Evolutionary conservation across 2,113 vertebrate species (phyloP), one percentile per base, ranked within the genome.

Genomic region (Stigmatopora argus): DNA sequence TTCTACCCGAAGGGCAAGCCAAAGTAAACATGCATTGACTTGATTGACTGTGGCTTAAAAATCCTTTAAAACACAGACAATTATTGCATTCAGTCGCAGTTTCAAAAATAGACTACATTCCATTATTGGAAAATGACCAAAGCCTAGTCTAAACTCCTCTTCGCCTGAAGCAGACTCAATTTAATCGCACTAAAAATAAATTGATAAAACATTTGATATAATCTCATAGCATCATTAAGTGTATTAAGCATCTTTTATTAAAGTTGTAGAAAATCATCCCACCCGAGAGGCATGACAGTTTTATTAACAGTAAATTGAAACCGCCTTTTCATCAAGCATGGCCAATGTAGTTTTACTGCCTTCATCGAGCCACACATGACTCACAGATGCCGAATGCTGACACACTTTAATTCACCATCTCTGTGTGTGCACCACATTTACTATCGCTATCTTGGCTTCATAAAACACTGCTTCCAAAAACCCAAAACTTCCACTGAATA

Each of bases 21-120:
- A 75, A 77, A 65, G 72, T 67, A 80, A 67, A 70, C 47, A 31
- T 75, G 1, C 9, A 69, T 66, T 65, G 26, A 31, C 26, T 79
- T 64, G 64, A 53, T 34, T 67, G 49, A 78, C 52, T 66, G 62
- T 69, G 74, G 59, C 64, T 70, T 49, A 41, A 68, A 74, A 71
- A 67, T 73, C 65, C 61, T 64, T 66, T 79, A 62, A 79, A 80
- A 76, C 70, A 73, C 34, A 53, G 64, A 67, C 69, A 66, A 65
- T 72, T 66, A 67, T 35, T 6, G 74, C 61, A 72, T 57, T 21
- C 57, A 15, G 55, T 57, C 75, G 73, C 64, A 72, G 70, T 79
- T 79, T 81, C 72, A 70, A 66, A 64, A 64, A 61, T 53, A 51
- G 38, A 7, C 38, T 41, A 41, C 26, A 31, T 31, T 31, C 26